Evolutionary conservation across 2,888 invertebrate genomes (phyloP).

Genomic region (Erebia epiphron): DNA sequence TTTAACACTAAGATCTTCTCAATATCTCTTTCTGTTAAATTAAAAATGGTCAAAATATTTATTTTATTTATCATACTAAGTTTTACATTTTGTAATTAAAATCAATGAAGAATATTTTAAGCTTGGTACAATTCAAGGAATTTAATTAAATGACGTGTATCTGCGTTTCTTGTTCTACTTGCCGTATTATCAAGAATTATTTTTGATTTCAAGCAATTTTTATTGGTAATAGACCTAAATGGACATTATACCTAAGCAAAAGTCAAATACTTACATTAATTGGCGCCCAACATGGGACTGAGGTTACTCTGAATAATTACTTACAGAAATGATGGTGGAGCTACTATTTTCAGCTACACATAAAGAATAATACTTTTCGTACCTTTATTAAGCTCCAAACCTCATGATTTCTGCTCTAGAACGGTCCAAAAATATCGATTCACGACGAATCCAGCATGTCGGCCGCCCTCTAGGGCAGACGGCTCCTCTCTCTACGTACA

Average conservation of each 20-base stretch:
- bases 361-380: slow-evolving; percentile 65
- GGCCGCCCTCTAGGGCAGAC: slow-evolving; percentile 80
- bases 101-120: too few relatives aligned
- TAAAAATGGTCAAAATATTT: too few relatives aligned
- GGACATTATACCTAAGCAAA: not conserved
- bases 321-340: slow-evolving; percentile 14
- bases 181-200: too few relatives aligned
- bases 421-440: slow-evolving; percentile 82
- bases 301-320: slow-evolving; percentile 34
- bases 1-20: too few relatives aligned
- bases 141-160: too few relatives aligned
- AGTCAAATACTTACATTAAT: slow-evolving; percentile 11
- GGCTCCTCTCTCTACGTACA: slow-evolving; percentile 78
- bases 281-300: slow-evolving; percentile 59
- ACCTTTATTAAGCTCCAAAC: slow-evolving; percentile 77
- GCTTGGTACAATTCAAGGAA: too few relatives aligned
- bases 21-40: too few relatives aligned
- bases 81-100: too few relatives aligned
- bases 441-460: slow-evolving; percentile 81
- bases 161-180: too few relatives aligned
- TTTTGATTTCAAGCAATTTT: too few relatives aligned
- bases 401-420: slow-evolving; percentile 77
- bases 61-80: too few relatives aligned
- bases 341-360: slow-evolving; percentile 29
- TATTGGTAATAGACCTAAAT: not conserved